Evolutionary conservation across 2,888 invertebrate genomes (phyloP).

Genomic region (Conomelus anceps): DNA sequence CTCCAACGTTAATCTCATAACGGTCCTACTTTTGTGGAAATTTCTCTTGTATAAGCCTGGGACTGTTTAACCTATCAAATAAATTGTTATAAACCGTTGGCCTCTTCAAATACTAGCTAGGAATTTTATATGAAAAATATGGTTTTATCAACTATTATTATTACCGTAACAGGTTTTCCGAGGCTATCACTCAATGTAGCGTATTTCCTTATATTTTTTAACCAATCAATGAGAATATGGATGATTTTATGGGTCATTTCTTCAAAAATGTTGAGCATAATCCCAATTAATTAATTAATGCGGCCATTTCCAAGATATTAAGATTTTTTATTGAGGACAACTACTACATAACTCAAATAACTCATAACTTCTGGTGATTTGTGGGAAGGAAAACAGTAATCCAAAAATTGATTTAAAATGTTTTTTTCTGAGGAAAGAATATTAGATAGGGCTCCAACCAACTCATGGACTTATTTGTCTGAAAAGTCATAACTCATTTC

Average conservation of each 20-base stretch:
- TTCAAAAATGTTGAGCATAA: too few species aligned
- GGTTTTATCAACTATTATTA: background rate
- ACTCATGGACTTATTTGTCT: background rate
- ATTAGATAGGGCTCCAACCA: background rate
- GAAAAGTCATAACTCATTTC: background rate
- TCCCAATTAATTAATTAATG: too few species aligned
- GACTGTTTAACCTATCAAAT: too few species aligned
- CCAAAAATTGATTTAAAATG: too few species aligned
- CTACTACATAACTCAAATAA: background rate
- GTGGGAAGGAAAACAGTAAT: background rate
- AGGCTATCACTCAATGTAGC: background rate
- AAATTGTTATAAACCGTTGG: background rate
- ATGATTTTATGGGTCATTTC: too few species aligned
- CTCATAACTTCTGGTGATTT: background rate
- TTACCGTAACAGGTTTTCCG: background rate
- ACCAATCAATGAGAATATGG: too few species aligned
- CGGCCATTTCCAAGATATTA: too few species aligned
- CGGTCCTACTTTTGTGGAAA: too few species aligned
- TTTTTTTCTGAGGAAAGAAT: background rate
- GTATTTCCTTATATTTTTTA: background rate
- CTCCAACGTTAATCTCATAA: too few species aligned
- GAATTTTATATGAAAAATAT: background rate
- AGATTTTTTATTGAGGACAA: background rate
- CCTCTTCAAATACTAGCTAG: background rate
- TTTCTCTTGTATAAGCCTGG: too few species aligned